Percentiles rank a stretch among this genome's conserved stretches.
Evolutionary conservation across 1,140 invertebrate species (phyloP).

Genomic region (Ladona fulva): DNA sequence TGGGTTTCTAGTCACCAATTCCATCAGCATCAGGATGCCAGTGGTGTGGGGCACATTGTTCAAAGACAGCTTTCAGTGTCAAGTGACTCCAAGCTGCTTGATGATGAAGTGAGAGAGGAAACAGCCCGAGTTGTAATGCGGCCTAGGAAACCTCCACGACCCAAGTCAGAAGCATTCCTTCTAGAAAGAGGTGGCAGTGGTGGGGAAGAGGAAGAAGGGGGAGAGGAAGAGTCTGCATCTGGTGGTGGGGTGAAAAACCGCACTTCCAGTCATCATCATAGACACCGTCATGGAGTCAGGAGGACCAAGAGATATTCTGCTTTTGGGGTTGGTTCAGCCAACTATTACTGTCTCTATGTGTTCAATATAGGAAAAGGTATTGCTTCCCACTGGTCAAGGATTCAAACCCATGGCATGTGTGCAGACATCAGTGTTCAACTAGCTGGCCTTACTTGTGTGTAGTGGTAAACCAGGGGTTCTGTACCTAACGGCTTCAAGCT

Average conservation of each 20-base stretch:
- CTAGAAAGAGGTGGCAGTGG: not conserved
- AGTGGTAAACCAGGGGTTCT: too few relatives aligned
- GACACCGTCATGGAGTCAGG: conserved; percentile 30
- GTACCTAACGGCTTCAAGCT: too few relatives aligned
- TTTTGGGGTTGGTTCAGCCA: conserved; percentile 81
- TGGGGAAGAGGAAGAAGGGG: not conserved
- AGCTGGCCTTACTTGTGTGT: too few relatives aligned
- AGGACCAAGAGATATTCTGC: conserved; percentile 80
- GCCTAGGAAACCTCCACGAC: conserved; percentile 76
- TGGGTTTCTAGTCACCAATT: not conserved
- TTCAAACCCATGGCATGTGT: too few relatives aligned
- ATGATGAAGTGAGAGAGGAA: conserved; percentile 74
- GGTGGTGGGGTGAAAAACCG: conserved; percentile 22
- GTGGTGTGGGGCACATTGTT: conserved; percentile 38
- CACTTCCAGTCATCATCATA: conserved; percentile 45
- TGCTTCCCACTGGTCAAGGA: too few relatives aligned
- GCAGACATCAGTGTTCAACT: too few relatives aligned
- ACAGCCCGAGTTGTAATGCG: conserved; percentile 69
- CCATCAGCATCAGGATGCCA: not conserved
- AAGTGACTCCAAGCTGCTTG: conserved; percentile 79
- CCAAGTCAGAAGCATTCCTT: conserved; percentile 80
- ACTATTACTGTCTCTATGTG: too few relatives aligned
- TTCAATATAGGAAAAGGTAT: too few relatives aligned
- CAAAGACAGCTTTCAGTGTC: conserved; percentile 80
- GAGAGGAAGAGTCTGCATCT: conserved; percentile 28